Base-by-base conservation (phyloP, 2,797 vertebrate genomes). In the Schizothorax lantsangensis region DNA sequence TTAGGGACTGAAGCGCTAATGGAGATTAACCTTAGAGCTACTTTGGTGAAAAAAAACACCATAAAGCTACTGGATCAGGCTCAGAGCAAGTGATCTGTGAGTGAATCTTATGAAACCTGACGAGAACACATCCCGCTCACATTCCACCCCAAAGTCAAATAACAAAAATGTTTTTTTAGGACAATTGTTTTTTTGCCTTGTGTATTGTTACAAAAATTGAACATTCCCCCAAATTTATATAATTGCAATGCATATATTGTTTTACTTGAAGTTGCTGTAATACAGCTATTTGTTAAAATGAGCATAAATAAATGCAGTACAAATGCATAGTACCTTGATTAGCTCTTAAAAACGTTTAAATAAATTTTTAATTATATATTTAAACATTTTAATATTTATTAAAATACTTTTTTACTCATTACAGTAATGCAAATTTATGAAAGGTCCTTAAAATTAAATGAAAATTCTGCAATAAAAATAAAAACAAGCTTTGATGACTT, bases 21-120 rank as follows among this genome's bases (percentile, higher is more conserved):
- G 14, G 40, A 68, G 87, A 88, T 88, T 88, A 88, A 57, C n/a
- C 71, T 77, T 30, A 62, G 49, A 83, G 54, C 75, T 72, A 72
- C 36, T 14, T 23, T 47, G 45, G 12, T 47, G 26, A 74, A 79
- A n/a, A 4, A 40, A 73, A 73, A 47, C 69, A 74, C 14, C 8
- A 47, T 45, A 38, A 52, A 47, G 69, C 54, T 73, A 81, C 33
- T 23, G 57, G 45, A 36, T 74, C 66, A 30, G 62, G 47, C 47
- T 40, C n/a, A 45, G n/a, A 84, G 14, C 59, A 68, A 15, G 30
- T 21, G 36, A 82, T 66, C 59, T 47, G 79, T 21, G 17, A 47
- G 40, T 15, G 33, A 38, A 57, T 66, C 79, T 81, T 15, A 64
- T 23, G 1, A 62, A 43, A 43, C 38, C 14, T 2, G 19, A 14